Conservation (phyloP, 2,113 vertebrate genomes). For the Saimiri boliviensis region DNA sequence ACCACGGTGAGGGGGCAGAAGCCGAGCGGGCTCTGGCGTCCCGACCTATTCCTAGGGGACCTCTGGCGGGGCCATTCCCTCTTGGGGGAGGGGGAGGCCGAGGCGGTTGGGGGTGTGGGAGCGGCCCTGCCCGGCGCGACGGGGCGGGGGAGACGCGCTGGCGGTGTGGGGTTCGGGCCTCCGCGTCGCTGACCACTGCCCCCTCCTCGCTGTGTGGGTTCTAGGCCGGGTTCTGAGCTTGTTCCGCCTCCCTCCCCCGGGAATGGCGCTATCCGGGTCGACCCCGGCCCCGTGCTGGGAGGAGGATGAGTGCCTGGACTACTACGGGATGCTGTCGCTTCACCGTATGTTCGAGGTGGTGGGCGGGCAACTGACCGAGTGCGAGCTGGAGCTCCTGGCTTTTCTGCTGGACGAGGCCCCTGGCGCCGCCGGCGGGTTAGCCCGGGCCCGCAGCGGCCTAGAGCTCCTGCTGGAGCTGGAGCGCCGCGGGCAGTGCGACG, state of each 20-base stretch:
- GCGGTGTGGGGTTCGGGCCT: neutral
- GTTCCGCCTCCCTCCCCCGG: constrained; percentile 30
- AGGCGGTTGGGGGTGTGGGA: neutral
- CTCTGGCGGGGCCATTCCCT: constrained; percentile 17
- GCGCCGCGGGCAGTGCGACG: constrained; percentile 87
- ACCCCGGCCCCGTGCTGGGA: constrained; percentile 86
- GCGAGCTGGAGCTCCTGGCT: constrained; percentile 90
- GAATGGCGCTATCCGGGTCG: constrained; percentile 69
- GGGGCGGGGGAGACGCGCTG: neutral
- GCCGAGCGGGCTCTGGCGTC: constrained; percentile 25
- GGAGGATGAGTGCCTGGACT: constrained; percentile 91
- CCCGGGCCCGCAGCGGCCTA: constrained; percentile 86
- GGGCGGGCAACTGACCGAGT: constrained; percentile 91
- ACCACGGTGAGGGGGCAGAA: neutral
- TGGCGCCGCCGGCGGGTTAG: constrained; percentile 85
- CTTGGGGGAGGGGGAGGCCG: neutral
- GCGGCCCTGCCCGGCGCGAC: neutral
- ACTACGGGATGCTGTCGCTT: constrained; percentile 92
- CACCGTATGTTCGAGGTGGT: constrained; percentile 92
- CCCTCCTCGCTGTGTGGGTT: constrained; percentile 56
- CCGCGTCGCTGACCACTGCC: neutral
- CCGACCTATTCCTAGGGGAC: constrained; percentile 63
- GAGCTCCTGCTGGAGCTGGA: constrained; percentile 91
- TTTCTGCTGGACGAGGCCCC: constrained; percentile 91
- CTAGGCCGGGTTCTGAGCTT: constrained; percentile 61